phyloP scores from a whole-genome alignment of 2,797 vertebrate species.

The Halcyon leucocephala region DNA sequence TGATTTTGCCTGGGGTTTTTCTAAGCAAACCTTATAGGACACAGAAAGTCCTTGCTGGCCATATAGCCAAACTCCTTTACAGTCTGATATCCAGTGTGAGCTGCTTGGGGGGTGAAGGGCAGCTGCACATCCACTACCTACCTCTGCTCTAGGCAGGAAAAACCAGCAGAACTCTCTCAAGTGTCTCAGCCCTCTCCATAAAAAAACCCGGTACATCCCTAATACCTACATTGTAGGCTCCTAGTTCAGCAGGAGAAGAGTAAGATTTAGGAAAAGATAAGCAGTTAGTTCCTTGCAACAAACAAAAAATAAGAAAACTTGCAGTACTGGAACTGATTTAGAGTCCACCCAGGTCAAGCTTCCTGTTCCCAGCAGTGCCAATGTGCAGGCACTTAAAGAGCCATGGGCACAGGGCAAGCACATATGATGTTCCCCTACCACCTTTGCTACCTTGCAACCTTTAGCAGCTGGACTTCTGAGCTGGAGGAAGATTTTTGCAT shows the following conservation, averaged over 20 bases:
- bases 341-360: neutral
- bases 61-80: neutral
- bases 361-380: neutral
- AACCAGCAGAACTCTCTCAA: neutral
- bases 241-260: neutral
- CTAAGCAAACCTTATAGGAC: neutral
- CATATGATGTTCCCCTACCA: rapidly evolving
- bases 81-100: neutral
- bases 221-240: neutral
- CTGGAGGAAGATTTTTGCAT: neutral
- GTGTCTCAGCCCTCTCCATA: neutral
- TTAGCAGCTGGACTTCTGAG: neutral
- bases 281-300: neutral
- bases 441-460: neutral
- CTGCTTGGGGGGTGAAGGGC: neutral
- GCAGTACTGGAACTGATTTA: too few species aligned
- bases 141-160: neutral
- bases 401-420: neutral
- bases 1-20: neutral
- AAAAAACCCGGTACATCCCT: neutral
- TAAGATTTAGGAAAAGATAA: neutral
- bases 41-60: neutral
- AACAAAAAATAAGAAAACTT: neutral
- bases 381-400: rapidly evolving
- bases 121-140: neutral